These are phyloP conservation scores for Micronisus gabar DNA, from an alignment of 2,113 vertebrate genomes.

Conservation along the genomic window DNA sequence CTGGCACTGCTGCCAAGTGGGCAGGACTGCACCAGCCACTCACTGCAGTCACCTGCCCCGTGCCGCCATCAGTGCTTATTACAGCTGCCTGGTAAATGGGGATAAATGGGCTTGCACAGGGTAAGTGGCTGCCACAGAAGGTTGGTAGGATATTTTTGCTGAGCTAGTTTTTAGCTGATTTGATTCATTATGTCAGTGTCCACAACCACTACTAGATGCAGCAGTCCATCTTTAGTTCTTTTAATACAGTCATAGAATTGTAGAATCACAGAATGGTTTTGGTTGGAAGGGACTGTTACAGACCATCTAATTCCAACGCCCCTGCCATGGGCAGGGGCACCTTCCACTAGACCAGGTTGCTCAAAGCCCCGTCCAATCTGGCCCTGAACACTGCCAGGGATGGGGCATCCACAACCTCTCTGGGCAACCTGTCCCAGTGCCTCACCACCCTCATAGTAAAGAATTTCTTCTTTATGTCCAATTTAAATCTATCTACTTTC, in stretches of 20 bases:
- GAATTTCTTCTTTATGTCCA: no score
- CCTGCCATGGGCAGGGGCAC: neutral
- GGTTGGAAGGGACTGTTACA: neutral
- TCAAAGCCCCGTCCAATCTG: neutral
- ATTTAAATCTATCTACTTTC: no score
- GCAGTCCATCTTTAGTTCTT: neutral
- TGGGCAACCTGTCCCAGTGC: no score
- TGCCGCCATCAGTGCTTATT: neutral
- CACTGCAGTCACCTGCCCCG: neutral
- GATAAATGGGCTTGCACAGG: neutral
- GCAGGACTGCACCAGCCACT: neutral
- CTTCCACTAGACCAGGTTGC: neutral
- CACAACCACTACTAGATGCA: neutral
- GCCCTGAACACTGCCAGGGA: no score
- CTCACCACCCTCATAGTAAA: no score
- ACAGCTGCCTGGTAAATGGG: neutral
- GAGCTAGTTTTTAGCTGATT: neutral
- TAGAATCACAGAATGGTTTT: neutral
- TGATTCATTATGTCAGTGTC: neutral
- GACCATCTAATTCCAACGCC: fast-evolving
- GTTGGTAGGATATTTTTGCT: neutral
- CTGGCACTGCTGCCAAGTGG: neutral
- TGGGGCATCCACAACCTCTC: no score
- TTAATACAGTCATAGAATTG: neutral
- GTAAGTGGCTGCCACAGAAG: neutral